Evolutionary conservation across 2,113 vertebrate species (phyloP), one percentile per base, ranked within the genome.

Genomic region (Elaphurus davidianus): DNA sequence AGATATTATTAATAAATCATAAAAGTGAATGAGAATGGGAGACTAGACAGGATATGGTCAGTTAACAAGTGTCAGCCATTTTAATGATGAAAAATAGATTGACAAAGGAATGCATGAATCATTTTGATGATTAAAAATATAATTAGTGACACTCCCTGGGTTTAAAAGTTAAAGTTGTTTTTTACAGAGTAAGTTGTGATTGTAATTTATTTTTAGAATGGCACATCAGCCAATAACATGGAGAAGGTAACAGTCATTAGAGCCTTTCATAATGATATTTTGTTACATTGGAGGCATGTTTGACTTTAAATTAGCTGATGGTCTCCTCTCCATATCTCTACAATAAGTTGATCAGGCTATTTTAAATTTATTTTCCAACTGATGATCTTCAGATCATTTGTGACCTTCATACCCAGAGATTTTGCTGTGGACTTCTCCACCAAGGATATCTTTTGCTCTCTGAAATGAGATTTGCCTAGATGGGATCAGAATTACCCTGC

Each of bases 1-100:
- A 96, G 97, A 98, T 67, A 96, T 74, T 82, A 96, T 97, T 93
- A 98, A 97, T 71, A 97, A 97, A 97, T 82, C 88, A 87, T 92
- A 96, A 95, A 97, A 54, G 96, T 90, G 33, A 98, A 74, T 96
- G 59, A 78, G 81, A 98, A 98, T 97, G 62, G 85, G 89, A 93
- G 92, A 89, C 90, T 91, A 97, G 40, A 90, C 40, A 79, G 91
- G 0, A 1, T 71, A 90, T 14, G 36, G 97, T 92, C 84, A 94
- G 94, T 98, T 95, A 95, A 91, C 78, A 98, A 87, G 91, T 88
- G 88, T n/a, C 85, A 91, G 60, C 30, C 52, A 52, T 96, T 98
- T 98, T 88, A 96, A 93, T 97, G 94, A 96, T 88, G 62, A 97
- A 87, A 89, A n/a, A 30, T 57, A 96, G 93, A 81, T 93, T 16